Base-by-base conservation (phyloP, 2,888 invertebrate genomes). In the Agriopis aurantiaria region DNA sequence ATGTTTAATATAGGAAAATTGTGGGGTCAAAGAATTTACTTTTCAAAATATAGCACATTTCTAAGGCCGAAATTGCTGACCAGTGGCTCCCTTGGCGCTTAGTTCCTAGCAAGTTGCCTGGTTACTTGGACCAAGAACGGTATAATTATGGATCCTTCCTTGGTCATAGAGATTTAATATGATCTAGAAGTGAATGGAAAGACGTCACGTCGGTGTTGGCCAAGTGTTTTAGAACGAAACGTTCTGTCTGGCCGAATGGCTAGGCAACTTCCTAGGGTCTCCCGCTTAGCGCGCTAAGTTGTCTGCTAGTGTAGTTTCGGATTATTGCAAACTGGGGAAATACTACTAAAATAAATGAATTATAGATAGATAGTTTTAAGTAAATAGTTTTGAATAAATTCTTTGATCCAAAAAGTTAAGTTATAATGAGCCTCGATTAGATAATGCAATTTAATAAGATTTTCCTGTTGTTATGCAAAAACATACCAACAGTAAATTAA, bases 1-100 rank as follows among this genome's bases (percentile, higher is more conserved):
- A 89, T 89, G 84, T 86, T 63, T 84, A 78, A 78, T 82, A 79
- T 74, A 77, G 78, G 67, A 68, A 74, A 76, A 73, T 77, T 76
- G 67, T 72, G 79, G 77, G 76, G 75, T 80, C 80, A 78, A 79
- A 78, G 72, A 79, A 79, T 79, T 71, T 68, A 61, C 56, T 64
- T 66, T 17, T 51, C 53, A 53, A 63, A 60, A 52, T n/a, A 57
- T 65, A 53, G 66, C 70, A 71, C 66, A 53, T 70, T 55, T 70
- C 69, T 71, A 33, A 71, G 46, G 23, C 8, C 8, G 58, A 46
- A 46, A n/a, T 12, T 46, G 8, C 46, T 46, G 12, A 43, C 33
- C 11, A 14, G 14, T 40, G 3, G 10, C 10, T 56, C 3, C 0
- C 7, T 9, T n/a, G 14, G 52, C 11, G 52, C 11, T 41, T 14